These are phyloP conservation scores for Portunus trituberculatus DNA, from an alignment of 1,140 invertebrate genomes.

Conservation along the genomic window DNA sequence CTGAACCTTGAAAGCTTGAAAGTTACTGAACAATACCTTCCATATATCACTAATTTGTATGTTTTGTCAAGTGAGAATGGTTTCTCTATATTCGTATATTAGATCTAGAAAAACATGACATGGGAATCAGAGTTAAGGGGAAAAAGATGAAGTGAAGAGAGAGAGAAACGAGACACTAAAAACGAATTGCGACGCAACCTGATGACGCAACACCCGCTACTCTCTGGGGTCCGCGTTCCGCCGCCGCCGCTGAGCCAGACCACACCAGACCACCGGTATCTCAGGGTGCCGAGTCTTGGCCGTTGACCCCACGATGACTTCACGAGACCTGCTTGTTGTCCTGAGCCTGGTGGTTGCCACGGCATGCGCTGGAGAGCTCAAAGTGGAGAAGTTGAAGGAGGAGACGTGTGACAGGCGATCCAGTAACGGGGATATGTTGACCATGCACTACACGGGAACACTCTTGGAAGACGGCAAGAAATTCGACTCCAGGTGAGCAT, in stretches of 20 bases:
- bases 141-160: background rate
- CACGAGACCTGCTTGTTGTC: constrained; percentile 28
- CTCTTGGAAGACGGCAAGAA: constrained; percentile 74
- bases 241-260: background rate
- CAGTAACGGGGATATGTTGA: constrained; percentile 74
- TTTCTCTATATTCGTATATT: background rate
- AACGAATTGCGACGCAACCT: background rate
- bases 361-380: constrained; percentile 53
- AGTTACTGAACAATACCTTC: background rate
- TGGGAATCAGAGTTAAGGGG: background rate
- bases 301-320: constrained; percentile 41
- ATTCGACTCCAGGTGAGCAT: constrained; percentile 76
- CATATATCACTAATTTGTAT: no score
- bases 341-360: constrained; percentile 34
- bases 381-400: constrained; percentile 66
- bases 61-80: no score
- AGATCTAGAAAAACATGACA: background rate
- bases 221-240: background rate
- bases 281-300: background rate
- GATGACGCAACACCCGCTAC: background rate
- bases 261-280: background rate
- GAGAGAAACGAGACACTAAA: background rate
- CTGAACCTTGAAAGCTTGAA: background rate
- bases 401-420: constrained; percentile 69
- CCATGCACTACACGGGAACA: constrained; percentile 77